Evolutionary conservation across 2,888 invertebrate species (phyloP), one percentile per base, ranked within the genome.

Genomic region (Drosophila pseudotakahashii): DNA sequence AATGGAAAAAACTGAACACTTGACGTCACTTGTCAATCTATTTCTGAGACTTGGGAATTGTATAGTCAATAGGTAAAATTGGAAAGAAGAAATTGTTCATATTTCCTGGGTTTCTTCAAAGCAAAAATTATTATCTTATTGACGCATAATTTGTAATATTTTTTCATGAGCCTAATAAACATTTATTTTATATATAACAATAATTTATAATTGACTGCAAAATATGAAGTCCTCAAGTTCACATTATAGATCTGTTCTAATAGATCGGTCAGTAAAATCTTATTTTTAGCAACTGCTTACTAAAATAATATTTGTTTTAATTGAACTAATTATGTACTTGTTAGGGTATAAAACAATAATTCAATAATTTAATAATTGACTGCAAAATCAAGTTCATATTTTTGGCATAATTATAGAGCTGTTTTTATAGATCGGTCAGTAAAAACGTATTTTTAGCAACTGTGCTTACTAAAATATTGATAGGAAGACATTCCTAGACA

Each of bases 11-110:
- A 26, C 44, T 52, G 39, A 2, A 10, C 19, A 16, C 16, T 68
- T 70, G 71, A 71, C 70, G 71, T 71, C 70, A 70, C 36, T 14
- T 71, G 71, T 32, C 70, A 52, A 51, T 70, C 54, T 16, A 16
- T 37, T 41, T 41, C 10, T 16, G 32, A 16, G 7, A 32, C 32
- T 16, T 34, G 19, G 44, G 23, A n/a, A 50, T 37, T 34, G 5
- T 7, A 30, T 30, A 30, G 14, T 10, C 11, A 6, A 37, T 42
- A 19, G 42, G 16, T 19, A 19, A 7, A 42, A 5, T 42, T 42
- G 9, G 5, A 42, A 11, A 11, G 10, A 3, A n/a, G 19, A 4
- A 19, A 42, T 13, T 11, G 10, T 14, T 16, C 9, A 10, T 10
- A 41, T 42, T 19, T 19, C 42, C 41, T 14, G 10, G 10, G 10